These are phyloP conservation scores for Aphaenogaster rudis DNA, from an alignment of 1,140 invertebrate genomes.

Conservation along the genomic window DNA sequence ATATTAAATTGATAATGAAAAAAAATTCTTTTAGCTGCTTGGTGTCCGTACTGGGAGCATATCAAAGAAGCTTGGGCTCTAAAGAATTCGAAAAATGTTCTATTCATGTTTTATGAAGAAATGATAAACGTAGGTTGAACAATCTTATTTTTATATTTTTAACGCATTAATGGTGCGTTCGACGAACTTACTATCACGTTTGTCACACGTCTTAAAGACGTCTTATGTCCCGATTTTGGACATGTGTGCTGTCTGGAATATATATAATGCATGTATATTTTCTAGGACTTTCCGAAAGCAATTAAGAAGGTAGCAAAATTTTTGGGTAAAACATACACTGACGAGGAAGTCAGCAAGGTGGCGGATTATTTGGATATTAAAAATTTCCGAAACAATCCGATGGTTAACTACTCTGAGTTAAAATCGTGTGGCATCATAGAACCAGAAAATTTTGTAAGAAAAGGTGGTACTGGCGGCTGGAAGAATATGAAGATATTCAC, in stretches of 20 bases:
- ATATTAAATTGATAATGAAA: too few species aligned
- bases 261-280: neutral
- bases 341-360: conserved; percentile 87
- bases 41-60: conserved; percentile 92
- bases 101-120: conserved; percentile 94
- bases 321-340: conserved; percentile 87
- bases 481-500: conserved; percentile 89
- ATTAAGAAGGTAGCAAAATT: conserved; percentile 87
- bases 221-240: too few species aligned
- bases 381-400: conserved; percentile 91
- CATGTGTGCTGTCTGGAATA: too few species aligned
- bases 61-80: conserved; percentile 91
- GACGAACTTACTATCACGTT: too few species aligned
- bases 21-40: conserved; percentile 79
- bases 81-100: conserved; percentile 90
- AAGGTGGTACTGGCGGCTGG: conserved; percentile 89
- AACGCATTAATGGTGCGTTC: neutral
- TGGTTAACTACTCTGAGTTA: conserved; percentile 88
- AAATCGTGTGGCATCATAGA: conserved; percentile 88
- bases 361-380: conserved; percentile 90
- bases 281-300: conserved; percentile 63
- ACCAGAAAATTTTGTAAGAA: conserved; percentile 88
- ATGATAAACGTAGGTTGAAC: conserved; percentile 88
- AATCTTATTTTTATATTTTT: conserved; percentile 26
- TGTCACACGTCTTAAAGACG: too few species aligned